Percentiles rank a stretch among this genome's conserved stretches.
phyloP scores from a whole-genome alignment of 2,113 vertebrate genomes.

The Enhydra lutris region DNA sequence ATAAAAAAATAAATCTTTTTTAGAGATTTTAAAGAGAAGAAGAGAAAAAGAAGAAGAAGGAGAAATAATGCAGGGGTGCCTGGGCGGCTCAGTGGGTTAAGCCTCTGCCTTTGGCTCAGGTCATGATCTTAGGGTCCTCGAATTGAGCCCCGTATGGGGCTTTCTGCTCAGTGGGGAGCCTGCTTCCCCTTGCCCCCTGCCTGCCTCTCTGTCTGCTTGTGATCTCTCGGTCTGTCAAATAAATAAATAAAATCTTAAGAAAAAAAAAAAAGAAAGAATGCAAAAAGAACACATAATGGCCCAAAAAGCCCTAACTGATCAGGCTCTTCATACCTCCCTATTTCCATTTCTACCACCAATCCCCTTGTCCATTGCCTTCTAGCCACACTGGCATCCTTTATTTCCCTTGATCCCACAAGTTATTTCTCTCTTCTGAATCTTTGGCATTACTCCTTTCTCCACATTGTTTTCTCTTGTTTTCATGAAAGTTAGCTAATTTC shows the following conservation, averaged over 20 bases:
- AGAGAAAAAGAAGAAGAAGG: too few species aligned
- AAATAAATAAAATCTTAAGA: too few species aligned
- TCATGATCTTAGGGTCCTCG: too few species aligned
- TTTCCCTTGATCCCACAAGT: not conserved
- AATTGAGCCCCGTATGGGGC: too few species aligned
- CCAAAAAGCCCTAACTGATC: accelerated
- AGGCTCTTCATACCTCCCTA: accelerated
- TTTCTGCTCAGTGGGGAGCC: too few species aligned
- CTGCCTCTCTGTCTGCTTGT: too few species aligned
- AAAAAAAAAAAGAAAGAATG: not conserved
- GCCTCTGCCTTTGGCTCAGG: too few species aligned
- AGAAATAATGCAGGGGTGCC: not conserved
- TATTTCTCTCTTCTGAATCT: not conserved
- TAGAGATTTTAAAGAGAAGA: too few species aligned
- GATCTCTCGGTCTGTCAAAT: too few species aligned
- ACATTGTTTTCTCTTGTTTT: not conserved
- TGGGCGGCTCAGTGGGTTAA: too few species aligned
- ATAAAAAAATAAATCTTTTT: too few species aligned
- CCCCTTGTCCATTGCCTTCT: accelerated
- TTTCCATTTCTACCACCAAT: accelerated
- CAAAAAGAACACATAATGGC: accelerated
- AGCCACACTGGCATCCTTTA: accelerated
- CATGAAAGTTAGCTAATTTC: not conserved
- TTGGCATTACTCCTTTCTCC: not conserved
- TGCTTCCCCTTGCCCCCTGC: too few species aligned